Conservation (phyloP, 2,888 invertebrate species). For the Perizoma flavofasciatum region DNA sequence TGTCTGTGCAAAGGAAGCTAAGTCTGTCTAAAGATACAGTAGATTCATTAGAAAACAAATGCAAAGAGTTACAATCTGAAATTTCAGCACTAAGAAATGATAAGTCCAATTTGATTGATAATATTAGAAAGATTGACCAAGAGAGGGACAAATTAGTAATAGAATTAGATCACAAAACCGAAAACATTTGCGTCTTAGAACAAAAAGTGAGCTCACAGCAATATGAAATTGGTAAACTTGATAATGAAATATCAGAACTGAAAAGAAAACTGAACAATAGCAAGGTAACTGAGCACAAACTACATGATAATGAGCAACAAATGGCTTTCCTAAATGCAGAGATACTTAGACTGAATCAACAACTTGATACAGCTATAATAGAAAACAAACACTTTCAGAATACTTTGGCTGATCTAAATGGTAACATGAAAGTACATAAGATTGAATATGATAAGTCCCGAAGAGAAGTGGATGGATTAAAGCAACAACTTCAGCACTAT, state of each 20-base stretch:
- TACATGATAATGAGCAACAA: conserved; percentile 80
- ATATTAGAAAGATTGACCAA: conserved; percentile 86
- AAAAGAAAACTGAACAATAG: conserved; percentile 79
- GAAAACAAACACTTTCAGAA: conserved; percentile 90
- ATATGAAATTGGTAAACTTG: conserved; percentile 79
- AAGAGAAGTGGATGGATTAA: conserved; percentile 89
- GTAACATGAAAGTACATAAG: conserved; percentile 85
- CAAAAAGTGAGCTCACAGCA: conserved; percentile 85
- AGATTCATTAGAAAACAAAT: conserved; percentile 83
- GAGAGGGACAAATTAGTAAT: conserved; percentile 88
- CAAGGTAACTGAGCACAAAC: conserved; percentile 75
- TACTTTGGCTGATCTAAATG: conserved; percentile 86
- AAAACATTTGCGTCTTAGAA: conserved; percentile 86
- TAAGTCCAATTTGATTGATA: conserved; percentile 85
- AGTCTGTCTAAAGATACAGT: conserved; percentile 84
- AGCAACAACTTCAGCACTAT: conserved; percentile 91
- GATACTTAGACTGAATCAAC: conserved; percentile 79
- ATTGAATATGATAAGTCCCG: conserved; percentile 87
- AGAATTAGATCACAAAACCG: conserved; percentile 89
- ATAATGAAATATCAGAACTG: conserved; percentile 81
- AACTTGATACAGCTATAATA: conserved; percentile 84
- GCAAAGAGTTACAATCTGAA: conserved; percentile 85
- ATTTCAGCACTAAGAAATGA: conserved; percentile 85
- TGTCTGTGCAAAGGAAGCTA: conserved; percentile 86
- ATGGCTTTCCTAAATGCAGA: conserved; percentile 84